These are phyloP conservation scores for Lepus europaeus DNA, from an alignment of 2,113 vertebrate species.

Conservation along the genomic window DNA sequence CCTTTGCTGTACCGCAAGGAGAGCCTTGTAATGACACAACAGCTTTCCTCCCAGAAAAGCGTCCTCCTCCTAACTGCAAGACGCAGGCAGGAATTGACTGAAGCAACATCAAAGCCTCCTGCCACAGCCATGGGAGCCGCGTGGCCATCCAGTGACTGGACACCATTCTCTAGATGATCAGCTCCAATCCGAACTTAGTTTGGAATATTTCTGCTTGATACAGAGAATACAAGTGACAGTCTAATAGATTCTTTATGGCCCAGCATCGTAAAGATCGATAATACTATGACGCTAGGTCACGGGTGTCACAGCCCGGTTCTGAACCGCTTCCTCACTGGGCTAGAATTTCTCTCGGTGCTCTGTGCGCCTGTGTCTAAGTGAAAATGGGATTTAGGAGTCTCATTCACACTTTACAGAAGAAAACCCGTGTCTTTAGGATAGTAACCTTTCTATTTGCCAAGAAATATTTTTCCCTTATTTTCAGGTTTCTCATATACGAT, in stretches of 20 bases:
- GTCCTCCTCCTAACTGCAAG: background rate
- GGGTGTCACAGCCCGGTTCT: background rate
- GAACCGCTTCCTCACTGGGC: background rate
- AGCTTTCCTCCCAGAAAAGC: background rate
- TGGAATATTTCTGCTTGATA: constrained; percentile 45
- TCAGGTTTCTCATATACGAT: background rate
- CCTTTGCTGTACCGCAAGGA: background rate
- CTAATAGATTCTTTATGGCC: background rate
- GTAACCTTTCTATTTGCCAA: background rate
- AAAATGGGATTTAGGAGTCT: background rate
- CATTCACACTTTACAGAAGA: background rate
- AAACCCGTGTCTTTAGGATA: background rate
- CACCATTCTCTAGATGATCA: constrained; percentile 37
- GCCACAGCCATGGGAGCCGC: background rate
- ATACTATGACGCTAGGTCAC: background rate
- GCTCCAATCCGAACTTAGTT: constrained; percentile 51
- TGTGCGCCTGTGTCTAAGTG: background rate
- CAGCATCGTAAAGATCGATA: constrained; percentile 55
- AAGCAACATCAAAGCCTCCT: background rate
- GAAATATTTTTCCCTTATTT: background rate
- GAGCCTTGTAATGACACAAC: background rate
- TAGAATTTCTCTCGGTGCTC: background rate
- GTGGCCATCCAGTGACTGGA: background rate
- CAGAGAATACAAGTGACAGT: constrained; percentile 21
- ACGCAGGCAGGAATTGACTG: background rate